A percentile compares a stretch with the other conserved stretches of the same genome.
Evolutionary conservation across 1,140 invertebrate species (phyloP).

Genomic region (Neodiprion pinetum): DNA sequence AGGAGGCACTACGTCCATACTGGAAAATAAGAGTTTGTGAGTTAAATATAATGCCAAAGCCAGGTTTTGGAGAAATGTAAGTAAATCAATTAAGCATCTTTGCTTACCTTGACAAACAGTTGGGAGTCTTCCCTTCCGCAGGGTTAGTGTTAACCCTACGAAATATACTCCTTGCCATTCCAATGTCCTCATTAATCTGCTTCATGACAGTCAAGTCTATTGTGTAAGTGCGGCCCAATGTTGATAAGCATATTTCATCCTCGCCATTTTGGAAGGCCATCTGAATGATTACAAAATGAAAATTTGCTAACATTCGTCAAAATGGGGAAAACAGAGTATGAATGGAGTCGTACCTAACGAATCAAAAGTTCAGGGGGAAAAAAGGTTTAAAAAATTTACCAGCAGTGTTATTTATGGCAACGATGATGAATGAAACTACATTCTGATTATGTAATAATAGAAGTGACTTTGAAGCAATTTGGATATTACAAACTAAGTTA

Average conservation of each 20-base stretch:
- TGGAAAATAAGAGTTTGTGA: conserved; percentile 30
- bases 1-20: conserved; percentile 58
- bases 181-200: conserved; percentile 97
- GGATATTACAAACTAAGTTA: too few species aligned
- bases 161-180: conserved; percentile 90
- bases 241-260: conserved; percentile 92
- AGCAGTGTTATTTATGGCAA: background rate
- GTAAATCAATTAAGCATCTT: background rate
- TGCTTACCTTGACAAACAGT: conserved; percentile 50
- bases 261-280: conserved; percentile 92
- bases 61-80: background rate
- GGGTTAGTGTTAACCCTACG: conserved; percentile 66
- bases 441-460: too few species aligned
- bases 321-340: conserved; percentile 70
- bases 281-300: conserved; percentile 59
- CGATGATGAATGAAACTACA: background rate
- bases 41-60: too few species aligned
- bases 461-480: too few species aligned
- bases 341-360: conserved; percentile 65
- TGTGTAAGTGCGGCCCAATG: conserved; percentile 91
- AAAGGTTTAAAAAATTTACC: background rate
- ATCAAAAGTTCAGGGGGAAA: conserved; percentile 21
- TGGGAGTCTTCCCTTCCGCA: conserved; percentile 56
- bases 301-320: too few species aligned
- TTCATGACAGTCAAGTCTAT: conserved; percentile 97